Base-by-base conservation (phyloP, 2,113 vertebrate species). In the Ibidorhyncha struthersii region DNA sequence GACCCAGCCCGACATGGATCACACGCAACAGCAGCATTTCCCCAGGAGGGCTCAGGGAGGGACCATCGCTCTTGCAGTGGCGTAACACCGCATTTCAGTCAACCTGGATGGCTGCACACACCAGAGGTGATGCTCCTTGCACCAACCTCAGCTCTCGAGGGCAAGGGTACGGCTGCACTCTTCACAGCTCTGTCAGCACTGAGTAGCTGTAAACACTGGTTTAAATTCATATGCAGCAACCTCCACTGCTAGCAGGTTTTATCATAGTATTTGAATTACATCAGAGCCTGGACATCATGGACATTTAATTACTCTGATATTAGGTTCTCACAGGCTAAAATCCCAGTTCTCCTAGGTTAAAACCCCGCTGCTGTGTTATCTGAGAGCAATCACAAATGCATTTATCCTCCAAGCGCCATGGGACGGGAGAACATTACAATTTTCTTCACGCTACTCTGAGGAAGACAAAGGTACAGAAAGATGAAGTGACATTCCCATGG, bases 1-100 rank as follows among this genome's bases (percentile, higher is more conserved):
- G 38, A 52, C 11, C 12, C 2, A 1, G 11, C 26, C 30, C 1
- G 1, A 11, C 8, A 23, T 0, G 2, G 36, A 19, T 5, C 36
- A 34, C 23, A 41, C 1, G 6, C 17, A 73, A 25, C 22, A 81
- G n/a, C 79, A 89, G 27, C 41, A 7, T 25, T 71, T 66, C 20
- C 69, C 72, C n/a, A 32, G 17, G n/a, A 58, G 52, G 59, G 7
- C 9, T 69, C 79, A 38, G 52, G 63, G 52, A 71, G 27, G 30
- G 40, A 36, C 32, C 25, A 3, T 8, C 2, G 1, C 32, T 61
- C 38, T 61, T 27, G 20, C 41, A 55, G 61, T 8, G 45, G n/a
- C 12, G 63, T 36, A 49, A 1, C 1, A 1, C 20, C 21, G 9
- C 8, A 0, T 23, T 83, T 58, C 6, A 2, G 13, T 32, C 10